Percentiles rank a stretch among this genome's conserved stretches.
Evolutionary conservation across 92 coral and sea anemone species (phyloP).

Genomic region (Zoanthus solanderi): DNA sequence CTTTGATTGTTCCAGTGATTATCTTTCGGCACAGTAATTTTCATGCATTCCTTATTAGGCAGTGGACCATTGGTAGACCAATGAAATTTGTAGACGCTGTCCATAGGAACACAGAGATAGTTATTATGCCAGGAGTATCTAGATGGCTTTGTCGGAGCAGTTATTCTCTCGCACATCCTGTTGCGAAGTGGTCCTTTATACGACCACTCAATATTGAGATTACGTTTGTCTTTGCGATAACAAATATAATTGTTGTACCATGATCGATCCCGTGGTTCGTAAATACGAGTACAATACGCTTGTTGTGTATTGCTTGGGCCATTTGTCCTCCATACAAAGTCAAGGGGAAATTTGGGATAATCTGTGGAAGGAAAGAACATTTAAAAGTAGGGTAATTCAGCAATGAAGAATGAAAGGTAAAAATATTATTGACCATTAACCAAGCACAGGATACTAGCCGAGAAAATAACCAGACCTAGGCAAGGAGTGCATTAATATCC

Average conservation of each 20-base stretch:
- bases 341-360: constrained; percentile 86
- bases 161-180: constrained; percentile 67
- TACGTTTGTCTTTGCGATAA: constrained; percentile 76
- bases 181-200: constrained; percentile 60
- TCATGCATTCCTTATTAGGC: constrained; percentile 66
- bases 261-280: constrained; percentile 69
- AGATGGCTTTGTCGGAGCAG: constrained; percentile 54
- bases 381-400: too few species aligned
- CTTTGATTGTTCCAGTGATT: constrained; percentile 60
- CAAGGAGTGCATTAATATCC: too few species aligned
- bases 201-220: constrained; percentile 71
- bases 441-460: too few species aligned
- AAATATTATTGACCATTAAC: too few species aligned
- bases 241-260: constrained; percentile 78
- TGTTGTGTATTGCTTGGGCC: constrained; percentile 44
- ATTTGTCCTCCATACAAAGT: constrained; percentile 75
- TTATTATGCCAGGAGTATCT: constrained; percentile 66
- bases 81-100: constrained; percentile 78
- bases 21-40: constrained; percentile 78
- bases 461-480: too few species aligned
- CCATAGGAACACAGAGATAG: constrained; percentile 79
- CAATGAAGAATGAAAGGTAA: too few species aligned
- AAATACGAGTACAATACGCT: constrained; percentile 68
- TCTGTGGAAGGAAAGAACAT: constrained; percentile 45
- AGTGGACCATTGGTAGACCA: constrained; percentile 76